Evolutionary conservation across 2,888 invertebrate species (phyloP).

Genomic region (Fragum fragum): DNA sequence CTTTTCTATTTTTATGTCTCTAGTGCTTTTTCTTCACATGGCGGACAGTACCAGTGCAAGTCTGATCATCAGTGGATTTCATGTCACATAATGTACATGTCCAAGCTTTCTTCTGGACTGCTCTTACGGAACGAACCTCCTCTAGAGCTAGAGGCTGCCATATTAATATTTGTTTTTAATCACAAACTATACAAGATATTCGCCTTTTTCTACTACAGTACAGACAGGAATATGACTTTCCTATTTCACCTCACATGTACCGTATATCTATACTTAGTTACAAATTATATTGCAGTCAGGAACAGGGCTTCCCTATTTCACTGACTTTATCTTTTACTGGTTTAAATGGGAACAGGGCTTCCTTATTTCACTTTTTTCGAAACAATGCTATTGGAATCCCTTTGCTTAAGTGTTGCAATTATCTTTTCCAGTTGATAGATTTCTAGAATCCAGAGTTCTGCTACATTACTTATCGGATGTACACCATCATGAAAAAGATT

Average conservation of each 20-base stretch:
- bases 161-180: too few species aligned
- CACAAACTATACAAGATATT: neutral
- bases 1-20: slow-evolving; percentile 13
- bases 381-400: neutral
- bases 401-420: too few species aligned
- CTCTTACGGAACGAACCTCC: neutral
- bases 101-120: neutral
- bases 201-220: neutral
- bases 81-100: slow-evolving; percentile 9
- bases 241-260: neutral
- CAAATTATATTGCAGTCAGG: neutral
- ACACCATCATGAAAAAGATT: neutral
- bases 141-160: neutral
- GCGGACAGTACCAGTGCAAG: slow-evolving; percentile 26
- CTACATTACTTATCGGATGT: neutral
- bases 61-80: slow-evolving; percentile 17
- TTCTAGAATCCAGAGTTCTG: neutral
- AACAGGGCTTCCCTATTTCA: slow-evolving; percentile 12
- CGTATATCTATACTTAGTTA: neutral
- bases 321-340: neutral
- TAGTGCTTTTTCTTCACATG: slow-evolving; percentile 7
- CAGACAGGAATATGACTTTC: neutral
- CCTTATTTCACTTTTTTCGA: neutral
- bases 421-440: neutral
- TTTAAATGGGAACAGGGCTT: neutral